These are phyloP conservation scores for Proisotoma minuta DNA, from an alignment of 2,888 invertebrate genomes.

Conservation along the genomic window DNA sequence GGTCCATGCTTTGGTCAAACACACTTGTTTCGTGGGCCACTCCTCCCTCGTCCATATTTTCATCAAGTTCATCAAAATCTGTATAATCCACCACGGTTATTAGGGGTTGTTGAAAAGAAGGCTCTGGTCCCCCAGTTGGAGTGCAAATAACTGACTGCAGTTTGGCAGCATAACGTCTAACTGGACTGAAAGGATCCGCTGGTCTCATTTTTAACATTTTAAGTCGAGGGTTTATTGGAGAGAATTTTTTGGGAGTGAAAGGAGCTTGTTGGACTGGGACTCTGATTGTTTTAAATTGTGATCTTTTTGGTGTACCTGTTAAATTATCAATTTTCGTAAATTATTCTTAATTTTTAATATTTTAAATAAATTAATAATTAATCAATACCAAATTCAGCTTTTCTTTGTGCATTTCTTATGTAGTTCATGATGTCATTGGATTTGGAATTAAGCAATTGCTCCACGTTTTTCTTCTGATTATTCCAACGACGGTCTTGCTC, in stretches of 20 bases:
- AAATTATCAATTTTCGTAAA: not conserved
- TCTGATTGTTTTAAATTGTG: not conserved
- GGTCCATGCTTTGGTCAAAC: conserved; percentile 6
- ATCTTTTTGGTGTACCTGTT: not conserved
- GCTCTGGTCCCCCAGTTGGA: not conserved
- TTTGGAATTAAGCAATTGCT: conserved; percentile 2
- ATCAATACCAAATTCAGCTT: not conserved
- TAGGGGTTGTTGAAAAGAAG: not conserved
- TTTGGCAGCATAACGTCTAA: conserved; percentile 27
- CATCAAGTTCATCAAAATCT: conserved; percentile 15
- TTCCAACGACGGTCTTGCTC: conserved; percentile 10
- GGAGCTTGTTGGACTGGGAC: not conserved
- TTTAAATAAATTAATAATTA: not conserved
- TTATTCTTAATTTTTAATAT: not conserved
- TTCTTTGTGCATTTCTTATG: not conserved
- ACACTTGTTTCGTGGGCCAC: not conserved
- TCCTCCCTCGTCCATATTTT: not conserved
- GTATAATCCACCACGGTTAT: not conserved
- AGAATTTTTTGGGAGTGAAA: not conserved
- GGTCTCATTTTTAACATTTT: conserved; percentile 8
- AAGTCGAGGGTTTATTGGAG: conserved; percentile 28
- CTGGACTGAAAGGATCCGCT: conserved; percentile 25
- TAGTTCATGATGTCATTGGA: not conserved
- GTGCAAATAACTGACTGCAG: conserved; percentile 12
- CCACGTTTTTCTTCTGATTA: conserved; percentile 8